Evolutionary conservation across 1,140 invertebrate genomes (phyloP), one percentile per base, ranked within the genome.

Genomic region (Tetramorium simillimum): DNA sequence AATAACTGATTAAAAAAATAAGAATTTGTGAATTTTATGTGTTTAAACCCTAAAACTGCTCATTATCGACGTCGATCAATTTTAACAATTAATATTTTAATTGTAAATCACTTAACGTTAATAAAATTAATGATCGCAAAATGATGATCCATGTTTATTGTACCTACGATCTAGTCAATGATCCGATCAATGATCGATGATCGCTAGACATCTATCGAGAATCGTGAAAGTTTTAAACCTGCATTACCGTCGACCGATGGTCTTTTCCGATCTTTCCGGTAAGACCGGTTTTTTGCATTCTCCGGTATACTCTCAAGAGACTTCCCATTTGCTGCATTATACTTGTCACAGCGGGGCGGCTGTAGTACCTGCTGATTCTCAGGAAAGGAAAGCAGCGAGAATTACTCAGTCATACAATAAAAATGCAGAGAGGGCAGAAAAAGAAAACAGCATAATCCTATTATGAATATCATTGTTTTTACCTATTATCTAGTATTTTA

Each of bases 231-330:
- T 33, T 33, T 40, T 43, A 7, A 60, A 10, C 53, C 86, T 89
- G 53, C 60, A 72, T 92, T 92, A 92, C 78, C 89, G 53, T 88
- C 87, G 6, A 88, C 63, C 69, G 85, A 82, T 80, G 10, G 10
- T 67, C 33, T 75, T 40, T 56, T 63, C 10, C 33, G 18, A 70
- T 40, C 51, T 65, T 33, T 33, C 33, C 33, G 12, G 14, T 14
- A 72, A 87, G 49, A 87, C 24, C 80, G 21, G 69, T 87, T 86
- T 28, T 62, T 12, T 21, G 37, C 40, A 60, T 21, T 40, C 24
- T n/a, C 75, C 69, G 37, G n/a, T 81, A 51, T 12, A 56, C 37
- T 24, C 21, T 49, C 14, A 40, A 49, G 28, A 16, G 9, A 43
- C 9, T 65, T 69, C 16, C 7, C 37, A 40, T 58, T 76, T 60